Base-by-base conservation (phyloP, 2,888 invertebrate species). In the Morpho achilles region DNA sequence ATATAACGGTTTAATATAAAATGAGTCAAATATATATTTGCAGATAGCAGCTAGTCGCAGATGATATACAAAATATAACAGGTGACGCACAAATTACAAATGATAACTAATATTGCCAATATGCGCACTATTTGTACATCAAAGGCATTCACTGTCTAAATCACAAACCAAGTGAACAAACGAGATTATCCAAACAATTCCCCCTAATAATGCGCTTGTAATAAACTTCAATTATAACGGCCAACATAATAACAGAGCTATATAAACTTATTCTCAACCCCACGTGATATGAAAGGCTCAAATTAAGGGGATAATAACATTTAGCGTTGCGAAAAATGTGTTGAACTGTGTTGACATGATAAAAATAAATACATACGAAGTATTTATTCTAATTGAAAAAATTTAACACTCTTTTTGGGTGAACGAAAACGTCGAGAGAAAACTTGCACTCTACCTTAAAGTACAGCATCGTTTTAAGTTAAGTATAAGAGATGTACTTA, bases 191-290 rank as follows among this genome's bases (percentile, higher is more conserved):
- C 40, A 9, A 52, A 57, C 46, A 52, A 52, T 50, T 48, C 52
- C 48, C 53, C 50, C 48, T 57, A 57, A 57, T 57, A 57, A 57
- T 50, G 55, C 50, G 50, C 59, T 47, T 46, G 59, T 54, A 59
- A 59, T 59, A 59, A 54, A 59, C 54, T 59, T 54, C 59, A 54
- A 59, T 59, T 59, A 59, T 51, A 47, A 48, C 16, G 9, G 43
- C 55, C 55, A 50, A 50, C 55, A 55, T 55, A 55, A 55, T 55
- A 50, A 55, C 50, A 55, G 55, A 48, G 55, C 44, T 49, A 50
- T 55, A 58, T 54, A 54, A 50, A 53, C 49, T 50, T 7, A 58
- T 49, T 53, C 53, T 10, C 49, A 8, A 40, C 58, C 58, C 46
- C 54, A 32, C 43, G 7, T 39, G 8, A 54, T 23, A 43, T 54